Evolutionary conservation across 1,140 invertebrate species (phyloP), one percentile per base, ranked within the genome.

Genomic region (Zaprionus gabonicus): DNA sequence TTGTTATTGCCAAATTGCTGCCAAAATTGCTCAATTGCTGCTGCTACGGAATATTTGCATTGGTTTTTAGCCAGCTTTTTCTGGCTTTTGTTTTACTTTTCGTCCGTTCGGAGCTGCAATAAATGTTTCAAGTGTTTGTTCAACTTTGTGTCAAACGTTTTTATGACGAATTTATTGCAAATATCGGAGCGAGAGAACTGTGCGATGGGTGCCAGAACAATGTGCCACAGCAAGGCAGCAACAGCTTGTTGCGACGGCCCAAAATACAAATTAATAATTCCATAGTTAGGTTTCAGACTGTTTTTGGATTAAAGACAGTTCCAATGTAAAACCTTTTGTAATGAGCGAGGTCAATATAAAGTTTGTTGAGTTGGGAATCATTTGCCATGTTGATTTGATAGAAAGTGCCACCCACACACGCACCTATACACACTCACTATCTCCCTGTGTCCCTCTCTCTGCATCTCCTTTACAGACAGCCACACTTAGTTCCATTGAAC

Each of bases 81-180:
- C 44, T 28, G 23, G n/a, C 25, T 65, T 80, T 69, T 80, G 77
- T 80, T 28, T 80, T 80, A 17, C n/a, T 46, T 17, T 17, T 46
- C 2, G n/a, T 20, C 69, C 63, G 73, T 66, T 65, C 36, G 44
- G 41, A 36, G 28, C 56, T 68, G 46, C 80, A 82, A 82, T 81
- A 77, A 86, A 69, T 70, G 76, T 75, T 68, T 79, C 10, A 78
- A 79, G 77, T 88, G 77, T 72, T 69, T 80, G 65, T 51, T 68
- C 44, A 80, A 82, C 79, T 82, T 77, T 72, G 69, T 80, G 83
- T 66, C 68, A 82, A 79, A 55, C 62, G 58, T 57, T 71, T 67
- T 41, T 67, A 41, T 77, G 83, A 77, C 41, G 80, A 80, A 71
- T 83, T 88, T 88, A 88, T 83, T 88, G 80, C 70, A 74, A 60